These are phyloP conservation scores for Neuroscelio doddi DNA, from an alignment of 2,888 invertebrate species.

Conservation along the genomic window DNA sequence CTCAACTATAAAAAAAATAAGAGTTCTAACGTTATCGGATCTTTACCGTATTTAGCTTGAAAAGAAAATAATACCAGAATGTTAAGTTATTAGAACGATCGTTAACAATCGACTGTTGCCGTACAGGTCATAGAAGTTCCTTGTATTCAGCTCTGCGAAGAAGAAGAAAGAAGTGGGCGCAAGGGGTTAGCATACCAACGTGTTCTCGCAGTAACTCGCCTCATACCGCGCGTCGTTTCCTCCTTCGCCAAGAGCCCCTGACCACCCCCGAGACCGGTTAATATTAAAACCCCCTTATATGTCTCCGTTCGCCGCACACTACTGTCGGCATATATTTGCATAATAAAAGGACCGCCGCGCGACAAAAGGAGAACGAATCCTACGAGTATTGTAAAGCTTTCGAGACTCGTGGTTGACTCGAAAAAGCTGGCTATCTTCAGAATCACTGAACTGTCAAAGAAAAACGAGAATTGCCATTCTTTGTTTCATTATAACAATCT, in stretches of 20 bases:
- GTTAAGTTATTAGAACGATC: constrained; percentile 43
- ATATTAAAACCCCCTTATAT: constrained; percentile 63
- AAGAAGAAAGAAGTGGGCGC: constrained; percentile 26
- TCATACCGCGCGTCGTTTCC: constrained; percentile 22
- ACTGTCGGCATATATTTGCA: constrained; percentile 61
- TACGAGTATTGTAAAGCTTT: constrained; percentile 35
- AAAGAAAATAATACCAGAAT: constrained; percentile 28
- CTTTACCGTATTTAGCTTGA: constrained; percentile 5
- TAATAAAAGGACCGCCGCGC: constrained; percentile 57
- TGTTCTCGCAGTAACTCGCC: constrained; percentile 33
- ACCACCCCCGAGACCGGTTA: constrained; percentile 53
- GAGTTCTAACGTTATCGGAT: too few relatives aligned
- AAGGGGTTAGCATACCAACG: constrained; percentile 29
- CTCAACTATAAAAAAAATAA: too few relatives aligned
- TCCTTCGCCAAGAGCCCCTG: constrained; percentile 23
- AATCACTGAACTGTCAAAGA: constrained; percentile 25
- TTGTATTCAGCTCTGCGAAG: constrained; percentile 52
- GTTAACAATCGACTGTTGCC: constrained; percentile 52
- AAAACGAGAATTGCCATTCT: constrained; percentile 13
- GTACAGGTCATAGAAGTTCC: constrained; percentile 50
- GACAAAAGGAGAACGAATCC: constrained; percentile 44
- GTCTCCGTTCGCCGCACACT: constrained; percentile 46
- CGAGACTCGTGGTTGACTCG: constrained; percentile 28
- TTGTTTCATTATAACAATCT: too few relatives aligned
- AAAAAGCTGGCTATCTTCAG: constrained; percentile 24